Evolutionary conservation across 1,140 invertebrate species (phyloP).

Genomic region (Zaprionus kolodkinae): DNA sequence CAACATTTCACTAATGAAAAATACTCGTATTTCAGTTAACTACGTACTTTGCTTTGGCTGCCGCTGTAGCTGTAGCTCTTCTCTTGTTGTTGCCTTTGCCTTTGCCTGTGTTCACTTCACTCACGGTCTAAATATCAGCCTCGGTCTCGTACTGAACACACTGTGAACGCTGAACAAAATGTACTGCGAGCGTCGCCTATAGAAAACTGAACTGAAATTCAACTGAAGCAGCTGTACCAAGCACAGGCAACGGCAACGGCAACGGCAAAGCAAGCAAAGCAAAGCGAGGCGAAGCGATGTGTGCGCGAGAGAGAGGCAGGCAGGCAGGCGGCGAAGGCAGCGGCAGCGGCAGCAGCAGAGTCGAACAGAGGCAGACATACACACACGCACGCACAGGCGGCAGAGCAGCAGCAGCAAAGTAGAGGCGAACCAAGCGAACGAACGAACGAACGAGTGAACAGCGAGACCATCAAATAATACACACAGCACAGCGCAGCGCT

Average conservation of each 20-base stretch:
- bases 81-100: conserved; percentile 8
- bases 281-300: conserved; percentile 41
- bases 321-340: background rate
- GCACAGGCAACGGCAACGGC: conserved; percentile 40
- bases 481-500: conserved; percentile 31
- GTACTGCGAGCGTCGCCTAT: conserved; percentile 74
- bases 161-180: conserved; percentile 57
- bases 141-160: conserved; percentile 49
- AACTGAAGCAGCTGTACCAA: conserved; percentile 82
- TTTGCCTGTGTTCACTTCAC: conserved; percentile 46
- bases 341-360: conserved; percentile 1
- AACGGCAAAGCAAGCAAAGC: conserved; percentile 50
- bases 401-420: conserved; percentile 35
- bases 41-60: conserved; percentile 71
- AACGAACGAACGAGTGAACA: conserved; percentile 68
- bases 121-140: conserved; percentile 60
- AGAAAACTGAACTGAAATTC: conserved; percentile 82
- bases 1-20: conserved; percentile 67
- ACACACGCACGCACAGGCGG: conserved; percentile 6
- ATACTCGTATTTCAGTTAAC: conserved; percentile 68
- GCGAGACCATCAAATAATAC: conserved; percentile 79
- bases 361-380: conserved; percentile 6
- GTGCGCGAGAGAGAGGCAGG: conserved; percentile 6
- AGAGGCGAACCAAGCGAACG: conserved; percentile 27
- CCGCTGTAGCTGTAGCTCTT: conserved; percentile 9